Evolutionary conservation across 2,888 invertebrate species (phyloP).

Genomic region (Patella ulyssiponensis): DNA sequence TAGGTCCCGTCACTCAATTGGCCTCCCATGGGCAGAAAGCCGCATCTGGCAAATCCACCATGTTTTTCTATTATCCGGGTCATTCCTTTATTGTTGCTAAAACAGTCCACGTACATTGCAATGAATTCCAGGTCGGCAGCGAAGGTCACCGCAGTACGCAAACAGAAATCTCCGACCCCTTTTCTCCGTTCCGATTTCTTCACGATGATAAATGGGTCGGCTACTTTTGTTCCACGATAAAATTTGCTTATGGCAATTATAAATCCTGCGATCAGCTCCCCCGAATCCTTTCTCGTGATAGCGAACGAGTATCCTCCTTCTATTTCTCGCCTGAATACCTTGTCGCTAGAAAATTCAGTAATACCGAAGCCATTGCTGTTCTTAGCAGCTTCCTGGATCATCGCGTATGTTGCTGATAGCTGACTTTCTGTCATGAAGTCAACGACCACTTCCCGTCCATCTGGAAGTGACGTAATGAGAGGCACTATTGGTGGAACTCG

Average conservation of each 20-base stretch:
- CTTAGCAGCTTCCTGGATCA: slow-evolving; percentile 40
- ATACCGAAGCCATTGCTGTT: slow-evolving; percentile 45
- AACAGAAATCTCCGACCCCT: slow-evolving; percentile 45
- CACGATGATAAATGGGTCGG: slow-evolving; percentile 41
- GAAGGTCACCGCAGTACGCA: slow-evolving; percentile 42
- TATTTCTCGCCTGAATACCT: slow-evolving; percentile 45
- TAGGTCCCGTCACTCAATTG: slow-evolving; percentile 41
- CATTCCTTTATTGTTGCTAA: slow-evolving; percentile 49
- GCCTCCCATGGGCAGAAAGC: slow-evolving; percentile 52
- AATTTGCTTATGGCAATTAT: slow-evolving; percentile 44
- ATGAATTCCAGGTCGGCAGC: slow-evolving; percentile 45
- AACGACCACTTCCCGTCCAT: slow-evolving; percentile 39
- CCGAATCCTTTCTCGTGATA: slow-evolving; percentile 31
- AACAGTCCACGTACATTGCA: slow-evolving; percentile 53
- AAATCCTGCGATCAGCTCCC: slow-evolving; percentile 43
- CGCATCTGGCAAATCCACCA: slow-evolving; percentile 47
- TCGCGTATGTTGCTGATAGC: slow-evolving; percentile 40
- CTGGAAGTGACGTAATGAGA: slow-evolving; percentile 34
- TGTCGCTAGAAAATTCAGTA: slow-evolving; percentile 45
- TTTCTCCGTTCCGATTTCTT: slow-evolving; percentile 36
- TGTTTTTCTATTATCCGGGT: slow-evolving; percentile 43
- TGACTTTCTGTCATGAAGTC: slow-evolving; percentile 42
- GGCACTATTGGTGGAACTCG: not conserved
- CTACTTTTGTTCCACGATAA: slow-evolving; percentile 43
- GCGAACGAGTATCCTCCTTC: slow-evolving; percentile 38